These are phyloP conservation scores for Sebastes flavidus DNA, from an alignment of 2,797 vertebrate species.

Conservation along the genomic window DNA sequence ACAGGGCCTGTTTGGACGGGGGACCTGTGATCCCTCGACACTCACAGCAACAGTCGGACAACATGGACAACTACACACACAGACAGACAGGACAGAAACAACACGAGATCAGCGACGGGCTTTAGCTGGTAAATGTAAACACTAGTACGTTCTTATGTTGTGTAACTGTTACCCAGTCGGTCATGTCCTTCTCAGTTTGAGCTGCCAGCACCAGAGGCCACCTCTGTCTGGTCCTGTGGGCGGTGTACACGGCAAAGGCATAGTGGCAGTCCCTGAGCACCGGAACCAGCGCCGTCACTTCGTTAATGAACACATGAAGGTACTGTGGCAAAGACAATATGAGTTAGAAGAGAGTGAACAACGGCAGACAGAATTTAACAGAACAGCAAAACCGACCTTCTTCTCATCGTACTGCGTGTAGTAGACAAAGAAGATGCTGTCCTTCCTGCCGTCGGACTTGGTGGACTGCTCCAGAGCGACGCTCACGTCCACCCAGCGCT, in stretches of 20 bases:
- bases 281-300: constrained; percentile 94
- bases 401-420: constrained; percentile 92
- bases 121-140: neutral
- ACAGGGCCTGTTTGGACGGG: constrained; percentile 91
- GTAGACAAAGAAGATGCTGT: constrained; percentile 96
- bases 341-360: neutral
- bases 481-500: constrained; percentile 92
- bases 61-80: constrained; percentile 85
- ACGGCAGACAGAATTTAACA: neutral
- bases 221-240: constrained; percentile 90
- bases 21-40: constrained; percentile 86
- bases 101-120: neutral
- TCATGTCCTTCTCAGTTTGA: constrained; percentile 90
- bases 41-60: constrained; percentile 92
- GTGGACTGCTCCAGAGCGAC: constrained; percentile 94
- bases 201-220: constrained; percentile 93
- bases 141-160: neutral
- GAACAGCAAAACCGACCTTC: constrained; percentile 83
- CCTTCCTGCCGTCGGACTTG: constrained; percentile 82
- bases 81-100: constrained; percentile 3
- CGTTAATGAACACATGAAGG: constrained; percentile 90
- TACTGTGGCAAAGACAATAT: constrained; percentile 79
- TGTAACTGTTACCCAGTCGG: constrained; percentile 87
- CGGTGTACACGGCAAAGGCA: constrained; percentile 91
- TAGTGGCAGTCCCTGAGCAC: constrained; percentile 89